Conservation (phyloP, 2,113 vertebrate genomes). For the Actenoides lindsayi region DNA sequence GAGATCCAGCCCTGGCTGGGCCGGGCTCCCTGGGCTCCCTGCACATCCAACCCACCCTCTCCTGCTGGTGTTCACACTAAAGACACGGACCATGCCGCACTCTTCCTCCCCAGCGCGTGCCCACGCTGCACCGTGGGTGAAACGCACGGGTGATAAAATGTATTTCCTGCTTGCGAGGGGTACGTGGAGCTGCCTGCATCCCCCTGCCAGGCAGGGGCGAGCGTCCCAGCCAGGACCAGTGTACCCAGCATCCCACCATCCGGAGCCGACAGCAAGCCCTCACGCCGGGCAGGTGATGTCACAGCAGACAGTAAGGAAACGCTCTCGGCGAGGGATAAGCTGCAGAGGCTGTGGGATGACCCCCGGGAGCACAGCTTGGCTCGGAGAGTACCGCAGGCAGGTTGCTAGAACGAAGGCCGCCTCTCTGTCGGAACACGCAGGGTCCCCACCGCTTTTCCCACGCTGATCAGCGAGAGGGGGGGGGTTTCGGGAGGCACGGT, state of each 20-base stretch:
- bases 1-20: not conserved
- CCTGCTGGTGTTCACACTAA: accelerated
- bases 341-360: not conserved
- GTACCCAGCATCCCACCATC: accelerated
- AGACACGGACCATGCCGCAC: accelerated
- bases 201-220: not conserved
- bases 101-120: not conserved
- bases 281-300: not conserved
- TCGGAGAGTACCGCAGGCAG: not conserved
- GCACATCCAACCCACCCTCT: not conserved
- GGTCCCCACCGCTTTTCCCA: conserved; percentile 60
- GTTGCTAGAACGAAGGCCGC: not conserved
- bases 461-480: not conserved
- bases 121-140: accelerated
- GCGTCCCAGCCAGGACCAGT: not conserved
- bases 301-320: not conserved
- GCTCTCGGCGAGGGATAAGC: not conserved
- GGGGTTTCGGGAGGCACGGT: conserved; percentile 55
- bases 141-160: accelerated
- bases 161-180: not conserved
- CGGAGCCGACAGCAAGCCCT: not conserved
- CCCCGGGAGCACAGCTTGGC: not conserved
- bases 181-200: not conserved
- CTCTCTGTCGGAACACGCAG: conserved; percentile 47
- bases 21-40: not conserved